Base-by-base conservation (phyloP, 2,113 vertebrate species). In the Seriola aureovittata region DNA sequence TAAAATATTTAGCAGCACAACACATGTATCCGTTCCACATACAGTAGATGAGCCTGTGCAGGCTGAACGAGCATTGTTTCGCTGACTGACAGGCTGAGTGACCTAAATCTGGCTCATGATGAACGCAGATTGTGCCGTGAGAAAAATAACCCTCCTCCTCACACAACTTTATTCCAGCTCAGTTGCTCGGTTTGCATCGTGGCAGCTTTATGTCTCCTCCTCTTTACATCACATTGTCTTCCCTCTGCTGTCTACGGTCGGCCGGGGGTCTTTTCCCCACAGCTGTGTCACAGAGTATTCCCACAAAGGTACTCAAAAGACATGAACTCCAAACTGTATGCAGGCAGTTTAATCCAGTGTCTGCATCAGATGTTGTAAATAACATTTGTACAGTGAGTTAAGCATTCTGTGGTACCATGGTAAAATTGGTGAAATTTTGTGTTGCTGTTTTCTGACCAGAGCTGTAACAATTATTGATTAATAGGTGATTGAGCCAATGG, bases 401-500 rank as follows among this genome's bases (percentile, higher is more conserved):
- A 32, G 1, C 7, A 65, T 29, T 36, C 13, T 72, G 25, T 23
- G 10, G 14, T 62, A 14, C 54, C 48, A 54, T 44, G 6, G 8
- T n/a, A 63, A n/a, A 32, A 21, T 23, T 54, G 50, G 29, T 67
- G 8, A 36, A 9, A 55, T 46, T 38, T 42, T 36, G 32, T 46
- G 2, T 1, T 23, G 10, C 13, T 59, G 64, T 25, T 58, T 70
- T 32, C 60, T 78, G 36, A 68, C 38, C n/a, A 19, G 5, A 34
- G 3, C 10, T 81, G 11, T 60, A 17, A 44, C 75, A 32, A 52
- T 81, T 25, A 54, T 23, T 86, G 63, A 73, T 71, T 62, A 19
- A 44, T 21, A 96, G 92, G 94, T 97, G 88, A 97, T 98, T 0
- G 97, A 98, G 82, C 97, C 97, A 0, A 98, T 98, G 97, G 97